A percentile compares a stretch with the other conserved stretches of the same genome.
These are phyloP conservation scores for Xiphydria camelus DNA, from an alignment of 2,888 invertebrate genomes.

Conservation along the genomic window DNA sequence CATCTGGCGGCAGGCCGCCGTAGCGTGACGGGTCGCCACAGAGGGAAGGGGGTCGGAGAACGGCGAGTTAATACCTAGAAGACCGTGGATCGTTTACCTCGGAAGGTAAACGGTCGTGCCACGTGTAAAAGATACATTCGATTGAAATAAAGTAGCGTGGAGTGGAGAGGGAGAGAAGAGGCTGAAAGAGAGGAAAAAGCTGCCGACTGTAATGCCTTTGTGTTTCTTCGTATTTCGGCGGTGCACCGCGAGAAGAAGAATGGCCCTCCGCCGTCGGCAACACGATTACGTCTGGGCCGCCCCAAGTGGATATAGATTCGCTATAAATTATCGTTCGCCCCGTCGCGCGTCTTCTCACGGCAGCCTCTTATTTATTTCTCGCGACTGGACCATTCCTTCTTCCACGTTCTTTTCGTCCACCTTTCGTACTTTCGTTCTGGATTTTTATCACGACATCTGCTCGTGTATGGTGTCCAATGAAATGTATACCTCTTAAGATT, in stretches of 20 bases:
- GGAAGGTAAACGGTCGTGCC: neutral
- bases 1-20: too few species aligned
- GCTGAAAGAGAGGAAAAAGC: too few species aligned
- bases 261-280: slow-evolving; percentile 1
- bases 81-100: neutral
- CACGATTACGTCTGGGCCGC: neutral
- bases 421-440: too few species aligned
- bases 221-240: slow-evolving; percentile 2
- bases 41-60: too few species aligned
- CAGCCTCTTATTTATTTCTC: neutral
- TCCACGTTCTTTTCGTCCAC: slow-evolving; percentile 6
- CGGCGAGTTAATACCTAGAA: neutral
- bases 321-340: neutral
- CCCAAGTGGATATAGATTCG: slow-evolving; percentile 2
- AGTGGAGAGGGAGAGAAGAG: too few species aligned
- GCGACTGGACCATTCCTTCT: too few species aligned
- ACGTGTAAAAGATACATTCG: slow-evolving; percentile 1
- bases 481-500: too few species aligned
- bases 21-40: too few species aligned
- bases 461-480: too few species aligned
- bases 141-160: slow-evolving; percentile 1
- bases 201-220: neutral
- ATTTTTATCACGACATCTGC: too few species aligned
- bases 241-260: neutral
- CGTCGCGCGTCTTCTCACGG: neutral